phyloP scores from a whole-genome alignment of 2,888 invertebrate species.

The Amphipyra tragopoginis region DNA sequence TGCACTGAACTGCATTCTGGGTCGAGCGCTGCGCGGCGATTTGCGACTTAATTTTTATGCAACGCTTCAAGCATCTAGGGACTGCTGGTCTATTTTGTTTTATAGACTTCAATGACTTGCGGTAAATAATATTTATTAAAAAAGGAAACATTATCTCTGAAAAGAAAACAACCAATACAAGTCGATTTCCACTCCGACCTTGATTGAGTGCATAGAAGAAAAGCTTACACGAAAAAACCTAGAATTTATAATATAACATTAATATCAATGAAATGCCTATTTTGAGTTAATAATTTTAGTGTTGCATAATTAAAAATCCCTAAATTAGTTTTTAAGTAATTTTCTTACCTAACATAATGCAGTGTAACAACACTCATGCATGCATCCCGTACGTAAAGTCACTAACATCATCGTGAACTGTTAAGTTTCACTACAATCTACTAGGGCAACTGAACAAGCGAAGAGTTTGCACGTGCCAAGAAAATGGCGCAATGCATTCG shows the following conservation, averaged over 20 bases:
- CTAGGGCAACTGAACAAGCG: constrained; percentile 75
- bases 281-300: too few species aligned
- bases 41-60: constrained; percentile 41
- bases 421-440: constrained; percentile 76
- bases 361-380: constrained; percentile 3
- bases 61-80: constrained; percentile 11
- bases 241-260: too few species aligned
- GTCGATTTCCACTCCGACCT: too few species aligned
- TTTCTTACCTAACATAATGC: too few species aligned
- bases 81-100: background rate
- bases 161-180: too few species aligned
- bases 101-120: background rate
- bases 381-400: constrained; percentile 25
- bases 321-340: too few species aligned
- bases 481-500: constrained; percentile 76
- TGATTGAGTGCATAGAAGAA: too few species aligned
- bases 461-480: constrained; percentile 78
- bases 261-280: too few species aligned
- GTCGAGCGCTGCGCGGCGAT: constrained; percentile 52
- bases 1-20: constrained; percentile 82
- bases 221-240: too few species aligned
- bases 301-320: too few species aligned
- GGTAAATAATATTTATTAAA: too few species aligned
- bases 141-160: too few species aligned
- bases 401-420: constrained; percentile 63